Evolutionary conservation across 2,888 invertebrate species (phyloP).

Genomic region (Drosophila yooni): DNA sequence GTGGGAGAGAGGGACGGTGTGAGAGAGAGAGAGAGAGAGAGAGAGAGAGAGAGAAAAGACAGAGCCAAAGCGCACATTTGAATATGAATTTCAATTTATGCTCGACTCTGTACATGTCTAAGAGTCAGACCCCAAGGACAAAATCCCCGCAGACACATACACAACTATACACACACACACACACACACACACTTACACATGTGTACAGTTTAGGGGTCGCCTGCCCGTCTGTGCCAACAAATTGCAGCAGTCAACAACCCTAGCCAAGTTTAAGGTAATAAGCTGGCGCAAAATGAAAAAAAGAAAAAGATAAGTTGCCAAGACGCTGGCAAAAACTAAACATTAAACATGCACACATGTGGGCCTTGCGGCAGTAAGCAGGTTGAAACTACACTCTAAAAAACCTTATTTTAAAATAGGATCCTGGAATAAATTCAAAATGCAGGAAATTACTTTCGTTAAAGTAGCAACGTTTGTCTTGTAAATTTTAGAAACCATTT

Average conservation of each 20-base stretch:
- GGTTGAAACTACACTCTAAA: neutral
- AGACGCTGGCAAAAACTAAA: constrained; percentile 58
- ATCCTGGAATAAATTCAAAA: neutral
- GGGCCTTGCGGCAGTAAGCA: constrained; percentile 1
- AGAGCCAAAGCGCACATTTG: constrained; percentile 37
- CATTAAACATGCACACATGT: constrained; percentile 57
- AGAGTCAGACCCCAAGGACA: constrained; percentile 67
- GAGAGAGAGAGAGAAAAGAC: neutral
- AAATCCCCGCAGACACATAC: constrained; percentile 20
- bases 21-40: neutral
- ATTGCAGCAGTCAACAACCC: constrained; percentile 78
- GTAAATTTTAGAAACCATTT: neutral
- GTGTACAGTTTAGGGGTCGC: constrained; percentile 47
- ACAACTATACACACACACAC: constrained; percentile 19
- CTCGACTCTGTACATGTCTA: constrained; percentile 66
- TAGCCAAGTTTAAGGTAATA: constrained; percentile 77
- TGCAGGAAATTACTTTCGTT: neutral
- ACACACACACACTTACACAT: constrained; percentile 11
- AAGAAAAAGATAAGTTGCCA: constrained; percentile 51
- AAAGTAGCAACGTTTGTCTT: neutral
- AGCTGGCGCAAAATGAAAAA: constrained; percentile 49
- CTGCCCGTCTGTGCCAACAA: constrained; percentile 59
- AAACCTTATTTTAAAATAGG: neutral
- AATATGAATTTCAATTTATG: constrained; percentile 78
- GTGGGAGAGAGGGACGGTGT: constrained; percentile 1